Conservation (phyloP, 2,888 invertebrate genomes). For the Eupithecia inturbata region DNA sequence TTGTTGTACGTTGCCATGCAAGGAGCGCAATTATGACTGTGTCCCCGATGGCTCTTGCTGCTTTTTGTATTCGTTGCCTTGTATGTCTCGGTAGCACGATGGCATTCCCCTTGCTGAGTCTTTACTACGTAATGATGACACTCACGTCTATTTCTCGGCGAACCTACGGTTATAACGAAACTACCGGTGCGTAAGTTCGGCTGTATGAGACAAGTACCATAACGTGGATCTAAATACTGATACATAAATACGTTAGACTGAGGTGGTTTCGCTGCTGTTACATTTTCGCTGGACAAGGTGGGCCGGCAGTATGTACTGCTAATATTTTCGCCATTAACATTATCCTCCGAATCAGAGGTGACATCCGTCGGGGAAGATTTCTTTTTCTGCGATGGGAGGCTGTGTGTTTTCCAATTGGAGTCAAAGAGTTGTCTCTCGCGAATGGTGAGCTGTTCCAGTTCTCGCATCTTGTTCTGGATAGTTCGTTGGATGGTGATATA, state of each 20-base stretch:
- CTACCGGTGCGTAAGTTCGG: constrained; percentile 87
- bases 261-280: constrained; percentile 78
- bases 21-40: constrained; percentile 87
- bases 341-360: constrained; percentile 74
- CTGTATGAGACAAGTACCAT: constrained; percentile 87
- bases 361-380: constrained; percentile 84
- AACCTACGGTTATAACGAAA: constrained; percentile 89
- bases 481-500: constrained; percentile 94
- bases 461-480: constrained; percentile 92
- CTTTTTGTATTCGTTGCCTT: constrained; percentile 67
- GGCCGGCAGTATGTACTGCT: constrained; percentile 88
- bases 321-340: constrained; percentile 73
- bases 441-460: constrained; percentile 91
- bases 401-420: constrained; percentile 95
- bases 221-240: constrained; percentile 89
- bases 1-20: constrained; percentile 87
- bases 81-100: constrained; percentile 67
- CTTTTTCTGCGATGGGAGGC: constrained; percentile 93
- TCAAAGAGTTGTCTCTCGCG: constrained; percentile 92
- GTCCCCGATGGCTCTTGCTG: constrained; percentile 67
- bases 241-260: constrained; percentile 84
- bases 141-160: constrained; percentile 86
- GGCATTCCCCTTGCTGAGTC: constrained; percentile 64
- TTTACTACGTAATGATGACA: constrained; percentile 88
- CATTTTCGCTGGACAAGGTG: constrained; percentile 92